phyloP scores from a whole-genome alignment of 2,888 invertebrate species.

The Drosophila neonasuta region DNA sequence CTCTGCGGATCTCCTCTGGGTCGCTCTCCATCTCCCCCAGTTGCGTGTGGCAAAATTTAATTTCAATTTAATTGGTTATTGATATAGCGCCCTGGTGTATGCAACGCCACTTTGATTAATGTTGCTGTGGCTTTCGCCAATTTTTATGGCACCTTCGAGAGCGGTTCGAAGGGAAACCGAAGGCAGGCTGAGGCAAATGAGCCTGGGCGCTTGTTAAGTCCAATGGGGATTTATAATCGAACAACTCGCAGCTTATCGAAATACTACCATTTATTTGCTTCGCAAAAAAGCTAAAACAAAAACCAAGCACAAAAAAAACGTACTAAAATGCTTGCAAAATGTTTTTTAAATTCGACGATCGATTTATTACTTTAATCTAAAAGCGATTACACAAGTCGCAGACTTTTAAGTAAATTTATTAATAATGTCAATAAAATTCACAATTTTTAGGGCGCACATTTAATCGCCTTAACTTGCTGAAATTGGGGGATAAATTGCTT shows the following conservation, averaged over 20 bases:
- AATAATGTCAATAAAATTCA: conserved; percentile 8
- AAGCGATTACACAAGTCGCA: neutral
- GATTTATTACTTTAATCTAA: conserved; percentile 1
- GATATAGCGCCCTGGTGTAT: conserved; percentile 72
- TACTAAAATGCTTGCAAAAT: conserved; percentile 12
- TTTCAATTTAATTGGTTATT: conserved; percentile 77
- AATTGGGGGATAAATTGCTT: neutral
- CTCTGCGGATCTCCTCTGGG: conserved; percentile 21
- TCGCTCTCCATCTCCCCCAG: conserved; percentile 14
- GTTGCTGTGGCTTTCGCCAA: conserved; percentile 70
- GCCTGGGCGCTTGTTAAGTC: conserved; percentile 39
- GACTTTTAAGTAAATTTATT: neutral
- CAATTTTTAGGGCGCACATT: neutral
- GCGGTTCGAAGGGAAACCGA: conserved; percentile 6
- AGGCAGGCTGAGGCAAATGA: conserved; percentile 20
- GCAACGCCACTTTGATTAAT: conserved; percentile 72
- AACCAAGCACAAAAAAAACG: conserved; percentile 1
- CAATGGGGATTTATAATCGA: conserved; percentile 40
- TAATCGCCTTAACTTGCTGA: neutral
- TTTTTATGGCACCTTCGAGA: conserved; percentile 76
- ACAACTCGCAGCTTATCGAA: conserved; percentile 34
- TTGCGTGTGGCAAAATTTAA: conserved; percentile 66
- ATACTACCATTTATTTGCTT: conserved; percentile 33
- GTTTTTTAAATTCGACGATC: conserved; percentile 9
- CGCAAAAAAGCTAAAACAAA: conserved; percentile 19